Conservation (phyloP, 2,888 invertebrate genomes). For the Oxytorus armatus region DNA sequence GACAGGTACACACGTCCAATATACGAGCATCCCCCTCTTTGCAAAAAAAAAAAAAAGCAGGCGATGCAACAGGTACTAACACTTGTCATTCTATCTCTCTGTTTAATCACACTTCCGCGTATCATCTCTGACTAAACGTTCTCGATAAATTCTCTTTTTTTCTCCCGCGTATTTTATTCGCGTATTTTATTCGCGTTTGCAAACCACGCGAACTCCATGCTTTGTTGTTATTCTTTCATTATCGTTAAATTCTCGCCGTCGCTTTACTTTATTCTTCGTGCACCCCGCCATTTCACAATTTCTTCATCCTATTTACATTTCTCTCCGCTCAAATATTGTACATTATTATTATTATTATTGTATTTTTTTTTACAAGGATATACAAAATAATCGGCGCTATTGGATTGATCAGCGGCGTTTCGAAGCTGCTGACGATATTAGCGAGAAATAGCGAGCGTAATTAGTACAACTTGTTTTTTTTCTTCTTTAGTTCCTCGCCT, state of each 20-base stretch:
- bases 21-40: constrained; percentile 40
- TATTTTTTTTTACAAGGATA: constrained; percentile 54
- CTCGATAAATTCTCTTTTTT: neutral
- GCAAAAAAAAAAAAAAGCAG: constrained; percentile 42
- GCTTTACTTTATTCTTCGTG: constrained; percentile 1
- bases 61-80: constrained; percentile 76
- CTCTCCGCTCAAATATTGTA: constrained; percentile 34
- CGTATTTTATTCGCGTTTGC: constrained; percentile 5
- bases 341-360: constrained; percentile 44
- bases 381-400: constrained; percentile 59
- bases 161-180: neutral
- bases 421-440: constrained; percentile 55
- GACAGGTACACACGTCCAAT: constrained; percentile 52
- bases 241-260: constrained; percentile 10
- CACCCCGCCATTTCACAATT: constrained; percentile 34
- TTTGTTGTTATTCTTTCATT: neutral
- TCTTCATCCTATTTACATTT: constrained; percentile 35
- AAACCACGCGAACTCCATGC: neutral
- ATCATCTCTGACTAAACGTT: constrained; percentile 9
- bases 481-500: constrained; percentile 32
- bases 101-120: constrained; percentile 18
- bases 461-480: constrained; percentile 11
- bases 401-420: constrained; percentile 45
- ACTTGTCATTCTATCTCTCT: constrained; percentile 67
- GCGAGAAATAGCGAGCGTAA: constrained; percentile 51